Conservation (phyloP, 2,797 vertebrate species). For the Girardinus metallicus region DNA sequence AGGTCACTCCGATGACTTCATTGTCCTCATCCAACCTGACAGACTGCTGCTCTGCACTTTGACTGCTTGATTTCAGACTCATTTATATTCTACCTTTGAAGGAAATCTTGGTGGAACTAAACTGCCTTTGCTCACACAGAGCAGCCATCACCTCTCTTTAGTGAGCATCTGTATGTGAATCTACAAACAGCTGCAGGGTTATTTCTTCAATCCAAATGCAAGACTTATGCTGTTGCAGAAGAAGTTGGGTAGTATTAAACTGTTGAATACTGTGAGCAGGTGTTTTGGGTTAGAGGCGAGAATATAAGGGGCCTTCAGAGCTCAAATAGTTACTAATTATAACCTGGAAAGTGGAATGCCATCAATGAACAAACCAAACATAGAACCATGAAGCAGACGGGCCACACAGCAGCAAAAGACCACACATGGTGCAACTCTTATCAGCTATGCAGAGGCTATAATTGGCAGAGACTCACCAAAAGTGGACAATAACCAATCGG, state of each 20-base stretch:
- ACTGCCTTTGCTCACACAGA: conserved; percentile 70
- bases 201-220: conserved; percentile 1
- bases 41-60: conserved; percentile 64
- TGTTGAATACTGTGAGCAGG: neutral
- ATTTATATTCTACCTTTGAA: conserved; percentile 77
- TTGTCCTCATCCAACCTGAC: conserved; percentile 74
- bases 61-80: conserved; percentile 65
- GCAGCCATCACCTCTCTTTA: conserved; percentile 71
- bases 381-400: neutral
- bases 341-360: neutral
- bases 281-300: neutral
- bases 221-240: neutral
- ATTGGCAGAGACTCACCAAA: neutral
- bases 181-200: conserved; percentile 2
- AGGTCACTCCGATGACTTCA: conserved; percentile 62
- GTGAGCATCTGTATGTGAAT: conserved; percentile 52
- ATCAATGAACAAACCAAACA: neutral
- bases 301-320: neutral
- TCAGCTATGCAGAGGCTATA: neutral
- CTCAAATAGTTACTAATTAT: neutral
- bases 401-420: neutral
- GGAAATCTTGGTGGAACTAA: conserved; percentile 70
- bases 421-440: neutral
- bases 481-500: neutral
- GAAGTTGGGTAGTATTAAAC: neutral